Base-by-base conservation (phyloP, 1,140 invertebrate species). In the Adelges cooleyi region DNA sequence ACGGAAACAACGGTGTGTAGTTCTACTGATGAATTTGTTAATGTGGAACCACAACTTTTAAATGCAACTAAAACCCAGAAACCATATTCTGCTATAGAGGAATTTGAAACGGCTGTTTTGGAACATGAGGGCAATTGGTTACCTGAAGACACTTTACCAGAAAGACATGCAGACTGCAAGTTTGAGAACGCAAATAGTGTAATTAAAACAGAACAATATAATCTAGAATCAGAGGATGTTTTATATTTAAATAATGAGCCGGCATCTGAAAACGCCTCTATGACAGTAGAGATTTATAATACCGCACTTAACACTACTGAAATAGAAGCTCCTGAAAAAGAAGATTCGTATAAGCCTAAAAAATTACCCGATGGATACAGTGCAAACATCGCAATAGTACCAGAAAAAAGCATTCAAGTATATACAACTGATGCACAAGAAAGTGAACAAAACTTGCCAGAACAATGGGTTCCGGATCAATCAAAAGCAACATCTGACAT, bases 301-400 rank as follows among this genome's bases (percentile, higher is more conserved):
- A 46, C 10, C 1, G n/a, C 23, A 20, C 10, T 18, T 15, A 33
- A 33, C 11, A 33, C 11, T 33, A 33, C 5, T 33, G 79, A 82
- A 71, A 81, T 81, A 68, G 71, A 83, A 68, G 77, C 80, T 50
- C 79, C 81, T 68, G 82, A 87, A 77, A 77, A 80, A 71, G 82
- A 87, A 80, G 82, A 82, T 17, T 70, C 78, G 53, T 81, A 84
- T 59, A 66, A 75, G 2, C 73, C 78, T 8, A 74, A 72, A 33
- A 76, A 73, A 71, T 69, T 82, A 62, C 85, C 84, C 13, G 72
- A 76, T 11, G 70, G 69, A 52, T 84, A 86, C 75, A 79, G 75
- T 70, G 85, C 84, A 33, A 75, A 78, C 53, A 17, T 84, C 17
- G 77, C 77, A 67, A 69, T 89, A 38, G 79, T 80, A 17, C 75